These are phyloP conservation scores for Microtus ochrogaster DNA, from an alignment of 2,113 vertebrate genomes.

Conservation along the genomic window DNA sequence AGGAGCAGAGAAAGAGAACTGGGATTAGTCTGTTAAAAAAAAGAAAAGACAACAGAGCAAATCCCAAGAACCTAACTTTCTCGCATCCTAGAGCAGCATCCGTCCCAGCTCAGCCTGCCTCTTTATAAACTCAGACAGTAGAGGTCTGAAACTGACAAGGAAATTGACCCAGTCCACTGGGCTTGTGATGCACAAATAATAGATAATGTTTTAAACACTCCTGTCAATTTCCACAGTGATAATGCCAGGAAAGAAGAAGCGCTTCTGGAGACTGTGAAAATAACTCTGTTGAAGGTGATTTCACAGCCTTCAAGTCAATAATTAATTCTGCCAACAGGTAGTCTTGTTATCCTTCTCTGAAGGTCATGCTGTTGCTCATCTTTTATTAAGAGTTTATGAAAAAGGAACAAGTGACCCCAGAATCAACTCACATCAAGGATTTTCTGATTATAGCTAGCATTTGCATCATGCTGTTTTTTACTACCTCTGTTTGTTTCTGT, in stretches of 20 bases:
- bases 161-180: constrained; percentile 42
- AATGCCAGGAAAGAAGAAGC: constrained; percentile 56
- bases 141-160: constrained; percentile 46
- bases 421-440: constrained; percentile 24
- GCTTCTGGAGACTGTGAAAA: constrained; percentile 66
- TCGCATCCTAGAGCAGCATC: background rate
- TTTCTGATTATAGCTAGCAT: constrained; percentile 2
- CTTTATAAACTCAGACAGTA: constrained; percentile 24
- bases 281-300: constrained; percentile 65
- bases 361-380: constrained; percentile 59
- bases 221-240: constrained; percentile 67
- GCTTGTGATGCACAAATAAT: constrained; percentile 72
- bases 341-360: constrained; percentile 55
- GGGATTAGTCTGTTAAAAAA: too few relatives aligned
- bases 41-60: background rate
- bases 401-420: constrained; percentile 54
- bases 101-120: background rate
- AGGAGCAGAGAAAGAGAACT: too few relatives aligned
- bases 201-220: constrained; percentile 71
- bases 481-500: background rate
- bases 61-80: background rate
- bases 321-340: constrained; percentile 77
- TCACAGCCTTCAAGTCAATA: constrained; percentile 74
- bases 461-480: constrained; percentile 23
- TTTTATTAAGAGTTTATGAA: constrained; percentile 70